Evolutionary conservation across 2,888 invertebrate genomes (phyloP).

Genomic region (Orchestes rusci): DNA sequence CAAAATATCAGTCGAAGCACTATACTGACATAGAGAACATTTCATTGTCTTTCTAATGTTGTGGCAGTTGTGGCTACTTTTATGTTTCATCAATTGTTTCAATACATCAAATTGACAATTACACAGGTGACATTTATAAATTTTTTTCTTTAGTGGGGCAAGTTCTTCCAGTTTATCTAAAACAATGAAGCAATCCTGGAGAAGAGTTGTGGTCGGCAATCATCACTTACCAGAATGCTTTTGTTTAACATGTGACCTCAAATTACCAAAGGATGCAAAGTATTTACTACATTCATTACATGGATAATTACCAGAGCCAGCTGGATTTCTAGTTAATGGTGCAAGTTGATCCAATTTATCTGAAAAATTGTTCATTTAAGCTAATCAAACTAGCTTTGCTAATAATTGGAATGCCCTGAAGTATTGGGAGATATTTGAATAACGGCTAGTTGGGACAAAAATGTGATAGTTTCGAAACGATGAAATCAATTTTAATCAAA

Average conservation of each 20-base stretch:
- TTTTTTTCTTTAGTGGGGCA: not conserved
- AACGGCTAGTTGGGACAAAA: no score
- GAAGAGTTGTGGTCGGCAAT: not conserved
- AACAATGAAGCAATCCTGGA: not conserved
- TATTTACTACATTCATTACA: not conserved
- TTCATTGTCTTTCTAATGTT: no score
- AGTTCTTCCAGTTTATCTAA: slow-evolving; percentile 1
- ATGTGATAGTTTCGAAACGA: no score
- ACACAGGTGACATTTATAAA: not conserved
- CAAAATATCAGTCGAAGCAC: no score
- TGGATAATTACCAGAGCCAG: not conserved
- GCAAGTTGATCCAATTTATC: not conserved
- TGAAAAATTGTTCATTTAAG: not conserved
- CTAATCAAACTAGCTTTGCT: no score
- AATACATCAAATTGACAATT: not conserved
- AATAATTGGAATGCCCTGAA: no score
- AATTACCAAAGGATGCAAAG: not conserved
- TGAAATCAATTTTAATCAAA: no score
- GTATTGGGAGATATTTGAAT: no score
- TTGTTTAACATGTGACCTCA: not conserved
- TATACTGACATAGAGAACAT: no score
- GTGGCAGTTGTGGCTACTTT: not conserved
- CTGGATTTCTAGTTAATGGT: not conserved
- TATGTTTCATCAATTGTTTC: not conserved
- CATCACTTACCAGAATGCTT: not conserved